phyloP scores from a whole-genome alignment of 2,797 vertebrate genomes.

The Microctenopoma stevenorrisi region DNA sequence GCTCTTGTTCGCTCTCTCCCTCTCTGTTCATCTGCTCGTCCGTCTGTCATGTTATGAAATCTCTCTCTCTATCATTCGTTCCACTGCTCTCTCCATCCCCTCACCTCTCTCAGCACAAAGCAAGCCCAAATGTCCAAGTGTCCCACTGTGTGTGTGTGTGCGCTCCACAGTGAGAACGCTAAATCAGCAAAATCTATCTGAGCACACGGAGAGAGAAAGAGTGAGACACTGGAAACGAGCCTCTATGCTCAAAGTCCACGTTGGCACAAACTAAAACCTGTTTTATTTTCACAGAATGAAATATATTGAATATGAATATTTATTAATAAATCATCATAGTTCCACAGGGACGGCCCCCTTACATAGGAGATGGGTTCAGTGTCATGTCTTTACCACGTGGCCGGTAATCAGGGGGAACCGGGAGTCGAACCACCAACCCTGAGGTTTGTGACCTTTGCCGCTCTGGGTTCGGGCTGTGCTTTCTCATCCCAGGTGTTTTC shows the following conservation, averaged over 20 bases:
- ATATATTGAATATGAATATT: too few species aligned
- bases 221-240: neutral
- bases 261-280: conserved; percentile 3
- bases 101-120: conserved; percentile 41
- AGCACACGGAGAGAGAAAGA: conserved; percentile 20
- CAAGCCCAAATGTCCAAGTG: conserved; percentile 56
- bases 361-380: too few species aligned
- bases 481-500: neutral
- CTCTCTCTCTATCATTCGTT: conserved; percentile 12
- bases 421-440: too few species aligned
- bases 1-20: conserved; percentile 10
- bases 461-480: neutral
- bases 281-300: neutral
- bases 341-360: too few species aligned
- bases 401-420: too few species aligned
- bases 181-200: conserved; percentile 51
- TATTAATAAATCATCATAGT: too few species aligned
- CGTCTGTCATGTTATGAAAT: conserved; percentile 65
- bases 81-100: conserved; percentile 28
- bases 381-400: too few species aligned
- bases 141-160: conserved; percentile 42
- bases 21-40: conserved; percentile 57
- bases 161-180: conserved; percentile 47
- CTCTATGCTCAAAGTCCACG: neutral
- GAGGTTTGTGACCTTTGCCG: neutral